phyloP scores from a whole-genome alignment of 2,797 vertebrate species.

The Melanotaenia nigrans region DNA sequence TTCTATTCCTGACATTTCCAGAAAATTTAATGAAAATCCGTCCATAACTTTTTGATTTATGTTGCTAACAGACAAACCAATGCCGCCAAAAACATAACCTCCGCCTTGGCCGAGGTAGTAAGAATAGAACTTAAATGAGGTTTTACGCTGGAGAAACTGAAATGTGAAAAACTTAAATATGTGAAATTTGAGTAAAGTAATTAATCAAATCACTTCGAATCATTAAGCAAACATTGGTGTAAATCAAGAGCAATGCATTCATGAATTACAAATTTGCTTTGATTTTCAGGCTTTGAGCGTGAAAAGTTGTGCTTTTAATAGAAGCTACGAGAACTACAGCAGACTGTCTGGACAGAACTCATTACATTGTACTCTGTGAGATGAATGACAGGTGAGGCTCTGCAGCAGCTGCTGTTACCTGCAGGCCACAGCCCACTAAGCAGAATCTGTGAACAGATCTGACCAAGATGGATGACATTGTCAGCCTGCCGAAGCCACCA shows the following conservation, averaged over 20 bases:
- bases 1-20: too few relatives aligned
- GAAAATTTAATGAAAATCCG: too few relatives aligned
- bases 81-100: too few relatives aligned
- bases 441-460: constrained; percentile 47
- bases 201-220: not conserved
- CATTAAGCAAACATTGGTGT: too few relatives aligned
- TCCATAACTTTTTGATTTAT: too few relatives aligned
- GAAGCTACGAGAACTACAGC: constrained; percentile 7
- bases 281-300: not conserved
- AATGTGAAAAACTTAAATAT: not conserved
- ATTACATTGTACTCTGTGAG: constrained; percentile 25
- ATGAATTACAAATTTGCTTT: not conserved
- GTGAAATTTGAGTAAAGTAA: not conserved
- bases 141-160: not conserved
- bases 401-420: constrained; percentile 56
- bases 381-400: constrained; percentile 53
- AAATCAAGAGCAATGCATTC: too few relatives aligned
- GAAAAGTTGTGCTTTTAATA: constrained; percentile 7
- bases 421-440: constrained; percentile 46
- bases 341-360: constrained; percentile 19
- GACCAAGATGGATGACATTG: constrained; percentile 56
- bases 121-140: not conserved
- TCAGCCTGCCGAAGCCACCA: constrained; percentile 27
- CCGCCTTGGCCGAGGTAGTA: not conserved
- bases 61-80: too few relatives aligned